Percentiles rank a stretch among this genome's conserved stretches.
phyloP scores from a whole-genome alignment of 2,113 vertebrate genomes.

The Sander lucioperca region DNA sequence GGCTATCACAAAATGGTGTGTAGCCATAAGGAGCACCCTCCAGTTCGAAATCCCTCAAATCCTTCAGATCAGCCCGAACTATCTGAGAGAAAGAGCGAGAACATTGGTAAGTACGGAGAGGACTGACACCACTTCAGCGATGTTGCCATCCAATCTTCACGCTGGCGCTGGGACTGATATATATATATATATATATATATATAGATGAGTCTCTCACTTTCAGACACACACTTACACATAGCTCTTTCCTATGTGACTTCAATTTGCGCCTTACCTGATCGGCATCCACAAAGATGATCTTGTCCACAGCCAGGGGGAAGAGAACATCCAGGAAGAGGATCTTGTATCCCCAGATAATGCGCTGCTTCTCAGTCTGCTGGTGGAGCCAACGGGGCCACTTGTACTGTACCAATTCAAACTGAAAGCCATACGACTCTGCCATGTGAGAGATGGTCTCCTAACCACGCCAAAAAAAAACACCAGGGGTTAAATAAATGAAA shows the following conservation, averaged over 20 bases:
- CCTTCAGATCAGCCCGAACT: conserved; percentile 94
- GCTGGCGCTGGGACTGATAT: not conserved
- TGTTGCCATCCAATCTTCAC: conserved; percentile 29
- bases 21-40: conserved; percentile 96
- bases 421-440: conserved; percentile 92
- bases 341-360: conserved; percentile 99
- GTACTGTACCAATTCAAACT: conserved; percentile 96
- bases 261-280: conserved; percentile 88
- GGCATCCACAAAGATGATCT: conserved; percentile 99
- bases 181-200: not conserved
- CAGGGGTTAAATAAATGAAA: conserved; percentile 1
- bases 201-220: not conserved
- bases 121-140: not conserved
- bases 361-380: conserved; percentile 96
- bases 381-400: conserved; percentile 97
- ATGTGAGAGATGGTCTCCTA: conserved; percentile 95
- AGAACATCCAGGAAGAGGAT: conserved; percentile 99
- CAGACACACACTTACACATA: not conserved
- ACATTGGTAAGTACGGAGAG: not conserved
- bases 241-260: not conserved
- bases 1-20: conserved; percentile 97
- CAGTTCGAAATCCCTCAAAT: conserved; percentile 91
- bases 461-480: not conserved
- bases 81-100: conserved; percentile 82
- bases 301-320: conserved; percentile 95